Base-by-base conservation (phyloP, 1,140 invertebrate species). In the Drosophila bocqueti region DNA sequence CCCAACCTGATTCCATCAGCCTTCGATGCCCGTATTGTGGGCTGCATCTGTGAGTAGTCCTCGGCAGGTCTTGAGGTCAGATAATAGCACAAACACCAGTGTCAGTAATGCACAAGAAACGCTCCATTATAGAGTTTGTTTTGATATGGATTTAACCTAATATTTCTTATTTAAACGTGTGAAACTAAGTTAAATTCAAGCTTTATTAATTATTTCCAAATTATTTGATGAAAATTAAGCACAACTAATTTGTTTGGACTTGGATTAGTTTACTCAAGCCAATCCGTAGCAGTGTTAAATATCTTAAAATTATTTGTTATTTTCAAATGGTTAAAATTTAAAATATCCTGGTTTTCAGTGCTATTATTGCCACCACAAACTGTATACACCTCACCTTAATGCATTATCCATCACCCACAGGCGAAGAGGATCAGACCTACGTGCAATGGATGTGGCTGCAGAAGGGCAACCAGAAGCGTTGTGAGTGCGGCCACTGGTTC, bases 401-500 rank as follows among this genome's bases (percentile, higher is more conserved):
- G n/a, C 11, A 40, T 47, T 45, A 2, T 38, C 1, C 6, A 10
- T 57, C 6, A 24, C 10, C 43, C 43, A 7, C 82, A 95, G 94
- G 94, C 94, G 97, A 99, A 93, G 97, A 98, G 93, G 98, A 99
- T 92, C 95, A 97, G 21, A 96, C 96, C 63, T 94, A 95, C 72
- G 95, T 99, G 76, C 97, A 96, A 89, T 99, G 97, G 97, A 98
- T 99, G 96, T 98, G 97, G 96, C 93, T 99, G 78, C 96, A 99
- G 93, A 95, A 95, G 93, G 98, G 97, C 18, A 95, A 96, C 78
- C 96, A 97, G 42, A 97, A 97, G 84, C 96, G 99, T 73, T 99
- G 99, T 91, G 96, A 96, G 91, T 99, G 98, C 93, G 98, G 98
- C 43, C 95, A 98, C 93, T 99, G 98, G 98, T 99, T 98, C 94